Evolutionary conservation across 92 coral and sea anemone species (phyloP), one percentile per base, ranked within the genome.

Genomic region (Nematostella vectensis): DNA sequence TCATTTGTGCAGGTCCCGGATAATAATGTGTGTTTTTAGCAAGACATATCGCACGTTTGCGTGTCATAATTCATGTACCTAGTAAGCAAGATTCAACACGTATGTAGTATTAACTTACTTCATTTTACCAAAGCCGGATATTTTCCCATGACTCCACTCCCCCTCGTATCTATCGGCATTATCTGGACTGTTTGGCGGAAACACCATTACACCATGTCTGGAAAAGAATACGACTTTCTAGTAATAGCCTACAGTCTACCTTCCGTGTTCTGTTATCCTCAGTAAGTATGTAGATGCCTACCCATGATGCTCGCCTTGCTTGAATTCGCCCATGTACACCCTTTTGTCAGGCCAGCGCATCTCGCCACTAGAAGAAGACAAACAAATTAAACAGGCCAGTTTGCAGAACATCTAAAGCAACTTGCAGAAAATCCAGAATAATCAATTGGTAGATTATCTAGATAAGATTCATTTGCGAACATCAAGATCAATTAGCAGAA

Each of bases 81-180:
- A 23, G n/a, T n/a, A n/a, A n/a, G n/a, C n/a, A n/a, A n/a, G n/a
- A n/a, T n/a, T n/a, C n/a, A n/a, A n/a, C n/a, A n/a, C n/a, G n/a
- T n/a, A n/a, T 2, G 47, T 6, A 52, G 23, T 23, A 55, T 27
- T 15, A n/a, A 17, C 4, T 33, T 33, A 81, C 98, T 88, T 91
- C 95, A 91, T 78, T 57, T 72, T 82, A 28, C 98, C 98, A 62
- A 63, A 81, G 25, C 98, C 98, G 4, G 83, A 49, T 70, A 91
- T 86, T 68, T 86, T 70, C 11, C 98, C 98, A 17, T 78, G 62
- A 27, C 68, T 54, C 98, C 98, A 91, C 37, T 91, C 87, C 0
- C 98, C 98, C 50, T 82, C 89, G 29, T 91, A 91, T 33, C 78
- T 79, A 62, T 78, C 88, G 25, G 76, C 83, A 16, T 69, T 62